Conservation (phyloP, 2,113 vertebrate species). For the Fregetta grallaria region DNA sequence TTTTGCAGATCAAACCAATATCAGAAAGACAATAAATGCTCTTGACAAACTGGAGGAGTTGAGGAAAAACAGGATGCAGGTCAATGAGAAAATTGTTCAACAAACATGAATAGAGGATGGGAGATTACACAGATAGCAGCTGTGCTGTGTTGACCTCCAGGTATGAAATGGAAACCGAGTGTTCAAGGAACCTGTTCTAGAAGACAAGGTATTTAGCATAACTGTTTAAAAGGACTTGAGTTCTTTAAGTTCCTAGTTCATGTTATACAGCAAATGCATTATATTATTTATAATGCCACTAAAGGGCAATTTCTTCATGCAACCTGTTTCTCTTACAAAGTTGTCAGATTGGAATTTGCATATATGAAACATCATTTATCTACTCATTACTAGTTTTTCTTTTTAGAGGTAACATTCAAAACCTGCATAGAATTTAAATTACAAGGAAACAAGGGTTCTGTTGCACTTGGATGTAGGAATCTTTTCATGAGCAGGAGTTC, state of each 20-base stretch:
- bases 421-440: not conserved
- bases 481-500: not conserved
- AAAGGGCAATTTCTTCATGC: not conserved
- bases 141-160: not conserved
- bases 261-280: not conserved
- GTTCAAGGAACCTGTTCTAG: not conserved
- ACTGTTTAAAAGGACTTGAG: not conserved
- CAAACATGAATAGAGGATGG: not conserved
- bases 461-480: not conserved
- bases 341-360: not conserved
- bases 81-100: not conserved
- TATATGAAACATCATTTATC: not conserved
- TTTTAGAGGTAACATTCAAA: not conserved
- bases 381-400: not conserved
- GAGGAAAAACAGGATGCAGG: not conserved
- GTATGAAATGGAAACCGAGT: not conserved
- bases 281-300: not conserved
- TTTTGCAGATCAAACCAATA: not conserved
- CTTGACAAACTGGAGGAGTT: not conserved
- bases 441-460: not conserved
- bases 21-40: not conserved
- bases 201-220: not conserved
- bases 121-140: not conserved
- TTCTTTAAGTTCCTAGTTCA: not conserved
- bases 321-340: not conserved